These are phyloP conservation scores for Sminthopsis crassicaudata DNA, from an alignment of 2,113 vertebrate species.

Conservation along the genomic window DNA sequence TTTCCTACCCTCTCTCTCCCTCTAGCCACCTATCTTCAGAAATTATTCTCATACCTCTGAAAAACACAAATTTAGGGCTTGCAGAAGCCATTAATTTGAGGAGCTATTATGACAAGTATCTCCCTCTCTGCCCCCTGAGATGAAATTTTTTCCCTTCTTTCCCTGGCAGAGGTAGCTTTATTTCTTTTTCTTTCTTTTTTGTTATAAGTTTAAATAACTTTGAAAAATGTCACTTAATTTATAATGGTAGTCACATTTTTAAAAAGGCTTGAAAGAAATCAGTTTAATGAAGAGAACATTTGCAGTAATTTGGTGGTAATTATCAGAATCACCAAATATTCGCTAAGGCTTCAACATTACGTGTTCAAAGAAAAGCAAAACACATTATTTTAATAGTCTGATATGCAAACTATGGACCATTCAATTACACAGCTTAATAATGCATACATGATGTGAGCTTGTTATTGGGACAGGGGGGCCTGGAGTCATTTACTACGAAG, in stretches of 20 bases:
- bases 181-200: background rate
- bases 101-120: conserved; percentile 16
- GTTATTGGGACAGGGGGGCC: conserved; percentile 95
- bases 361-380: conserved; percentile 98
- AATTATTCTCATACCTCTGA: conserved; percentile 27
- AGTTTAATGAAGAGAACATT: conserved; percentile 99
- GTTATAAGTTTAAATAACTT: conserved; percentile 79
- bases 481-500: conserved; percentile 92
- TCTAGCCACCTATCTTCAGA: conserved; percentile 36
- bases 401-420: conserved; percentile 99
- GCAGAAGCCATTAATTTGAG: conserved; percentile 44
- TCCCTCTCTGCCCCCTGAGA: background rate
- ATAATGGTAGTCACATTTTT: conserved; percentile 86
- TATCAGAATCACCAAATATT: conserved; percentile 96
- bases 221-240: conserved; percentile 83
- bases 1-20: conserved; percentile 42
- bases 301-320: conserved; percentile 99
- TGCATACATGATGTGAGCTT: conserved; percentile 98
- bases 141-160: conserved; percentile 31
- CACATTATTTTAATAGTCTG: conserved; percentile 99
- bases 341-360: conserved; percentile 97
- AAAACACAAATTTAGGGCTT: conserved; percentile 71
- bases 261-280: conserved; percentile 93
- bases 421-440: conserved; percentile 99
- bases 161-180: conserved; percentile 5